Conservation (phyloP, 1,140 invertebrate species). For the Drosophila cardini region DNA sequence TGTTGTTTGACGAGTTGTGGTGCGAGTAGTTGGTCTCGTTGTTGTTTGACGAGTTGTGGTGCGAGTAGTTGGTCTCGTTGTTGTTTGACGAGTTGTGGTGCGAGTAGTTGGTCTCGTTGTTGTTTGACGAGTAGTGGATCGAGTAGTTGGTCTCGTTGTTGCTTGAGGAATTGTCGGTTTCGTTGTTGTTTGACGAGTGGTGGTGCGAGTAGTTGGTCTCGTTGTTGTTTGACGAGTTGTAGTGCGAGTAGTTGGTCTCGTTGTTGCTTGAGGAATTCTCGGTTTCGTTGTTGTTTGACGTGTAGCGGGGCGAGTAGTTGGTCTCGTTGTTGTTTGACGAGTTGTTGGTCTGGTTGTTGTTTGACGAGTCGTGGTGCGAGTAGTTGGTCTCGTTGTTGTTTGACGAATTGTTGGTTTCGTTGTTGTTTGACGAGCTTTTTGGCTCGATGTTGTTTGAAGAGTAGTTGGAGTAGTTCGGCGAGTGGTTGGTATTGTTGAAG, state of each 20-base stretch:
- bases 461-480: too few species aligned
- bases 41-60: constrained; percentile 15
- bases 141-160: constrained; percentile 7
- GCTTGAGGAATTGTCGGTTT: constrained; percentile 3
- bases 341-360: constrained; percentile 16
- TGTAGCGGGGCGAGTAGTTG: background rate
- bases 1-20: constrained; percentile 20
- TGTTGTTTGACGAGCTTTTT: constrained; percentile 3
- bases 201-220: constrained; percentile 2
- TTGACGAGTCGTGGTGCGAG: constrained; percentile 6
- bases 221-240: constrained; percentile 17
- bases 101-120: constrained; percentile 15
- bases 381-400: constrained; percentile 20
- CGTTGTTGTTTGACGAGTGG: background rate
- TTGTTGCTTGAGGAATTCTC: constrained; percentile 5
- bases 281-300: constrained; percentile 16
- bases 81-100: background rate
- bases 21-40: constrained; percentile 4
- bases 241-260: constrained; percentile 4
- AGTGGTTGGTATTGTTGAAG: constrained; percentile 2
- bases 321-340: constrained; percentile 12
- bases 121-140: constrained; percentile 1
- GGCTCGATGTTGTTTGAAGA: constrained; percentile 10
- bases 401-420: constrained; percentile 5
- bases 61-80: background rate